Evolutionary conservation across 2,888 invertebrate genomes (phyloP).

Genomic region (Plutella xylostella): DNA sequence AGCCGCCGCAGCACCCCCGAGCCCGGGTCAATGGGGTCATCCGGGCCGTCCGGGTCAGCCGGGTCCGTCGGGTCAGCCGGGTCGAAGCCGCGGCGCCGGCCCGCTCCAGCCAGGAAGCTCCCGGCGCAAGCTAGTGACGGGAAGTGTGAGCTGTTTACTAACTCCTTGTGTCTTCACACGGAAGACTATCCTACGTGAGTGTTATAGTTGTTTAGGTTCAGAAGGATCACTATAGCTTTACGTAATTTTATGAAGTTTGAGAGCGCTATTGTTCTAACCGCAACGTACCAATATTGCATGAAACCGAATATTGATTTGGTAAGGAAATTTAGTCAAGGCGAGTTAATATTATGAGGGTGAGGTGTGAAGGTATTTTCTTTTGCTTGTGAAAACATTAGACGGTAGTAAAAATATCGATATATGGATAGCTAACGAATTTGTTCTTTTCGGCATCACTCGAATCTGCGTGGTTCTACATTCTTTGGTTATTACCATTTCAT

Average conservation of each 20-base stretch:
- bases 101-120: slow-evolving; percentile 35
- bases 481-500: too few species aligned
- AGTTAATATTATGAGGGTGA: too few species aligned
- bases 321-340: too few species aligned
- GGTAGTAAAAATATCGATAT: too few species aligned
- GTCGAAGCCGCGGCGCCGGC: slow-evolving; percentile 19
- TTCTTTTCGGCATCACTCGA: too few species aligned
- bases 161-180: slow-evolving; percentile 78
- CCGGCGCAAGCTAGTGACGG: slow-evolving; percentile 23
- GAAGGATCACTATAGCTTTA: background rate
- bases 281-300: too few species aligned
- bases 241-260: background rate
- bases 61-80: slow-evolving; percentile 25
- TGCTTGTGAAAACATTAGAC: too few species aligned
- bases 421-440: too few species aligned
- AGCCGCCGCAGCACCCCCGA: slow-evolving; percentile 42
- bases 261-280: background rate
- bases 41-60: too few species aligned
- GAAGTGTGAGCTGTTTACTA: slow-evolving; percentile 77
- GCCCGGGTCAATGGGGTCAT: slow-evolving; percentile 26
- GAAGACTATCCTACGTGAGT: slow-evolving; percentile 84
- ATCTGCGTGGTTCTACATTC: too few species aligned
- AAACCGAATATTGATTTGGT: too few species aligned
- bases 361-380: too few species aligned
- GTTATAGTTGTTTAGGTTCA: background rate